These are phyloP conservation scores for Myotis planiceps DNA, from an alignment of 2,797 vertebrate species.

Conservation along the genomic window DNA sequence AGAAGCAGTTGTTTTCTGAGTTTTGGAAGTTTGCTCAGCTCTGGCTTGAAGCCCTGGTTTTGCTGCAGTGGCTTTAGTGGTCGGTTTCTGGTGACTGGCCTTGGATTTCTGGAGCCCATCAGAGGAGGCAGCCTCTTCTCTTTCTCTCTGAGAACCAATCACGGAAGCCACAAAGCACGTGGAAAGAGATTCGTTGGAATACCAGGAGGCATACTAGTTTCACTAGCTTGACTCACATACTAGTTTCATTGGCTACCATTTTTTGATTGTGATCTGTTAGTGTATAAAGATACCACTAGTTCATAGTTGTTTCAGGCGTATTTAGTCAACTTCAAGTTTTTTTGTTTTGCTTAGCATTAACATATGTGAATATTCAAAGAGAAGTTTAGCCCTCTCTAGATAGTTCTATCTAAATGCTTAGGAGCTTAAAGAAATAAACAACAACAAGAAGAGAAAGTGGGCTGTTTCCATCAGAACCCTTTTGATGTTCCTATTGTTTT, in stretches of 20 bases:
- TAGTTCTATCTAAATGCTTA: neutral
- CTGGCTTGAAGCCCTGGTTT: neutral
- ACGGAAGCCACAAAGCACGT: neutral
- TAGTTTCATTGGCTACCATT: constrained; percentile 11
- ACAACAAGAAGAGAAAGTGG: neutral
- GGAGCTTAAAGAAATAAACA: constrained; percentile 4
- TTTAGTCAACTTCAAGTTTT: neutral
- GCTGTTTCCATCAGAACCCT: neutral
- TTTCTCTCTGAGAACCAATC: neutral
- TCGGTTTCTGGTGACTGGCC: neutral
- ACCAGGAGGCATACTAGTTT: neutral
- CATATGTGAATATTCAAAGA: neutral
- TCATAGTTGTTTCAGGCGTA: neutral
- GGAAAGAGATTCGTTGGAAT: neutral
- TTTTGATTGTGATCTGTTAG: neutral
- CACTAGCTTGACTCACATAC: constrained; percentile 34
- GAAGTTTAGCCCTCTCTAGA: neutral
- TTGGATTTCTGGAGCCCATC: constrained; percentile 15
- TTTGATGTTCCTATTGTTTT: neutral
- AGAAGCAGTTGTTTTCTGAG: constrained; percentile 29
- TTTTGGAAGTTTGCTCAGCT: neutral
- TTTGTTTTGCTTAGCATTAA: neutral
- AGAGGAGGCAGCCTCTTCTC: constrained; percentile 13
- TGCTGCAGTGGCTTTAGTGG: constrained; percentile 2
- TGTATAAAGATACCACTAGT: neutral